These are phyloP conservation scores for Nudaria mundana DNA, from an alignment of 2,888 invertebrate genomes.

Conservation along the genomic window DNA sequence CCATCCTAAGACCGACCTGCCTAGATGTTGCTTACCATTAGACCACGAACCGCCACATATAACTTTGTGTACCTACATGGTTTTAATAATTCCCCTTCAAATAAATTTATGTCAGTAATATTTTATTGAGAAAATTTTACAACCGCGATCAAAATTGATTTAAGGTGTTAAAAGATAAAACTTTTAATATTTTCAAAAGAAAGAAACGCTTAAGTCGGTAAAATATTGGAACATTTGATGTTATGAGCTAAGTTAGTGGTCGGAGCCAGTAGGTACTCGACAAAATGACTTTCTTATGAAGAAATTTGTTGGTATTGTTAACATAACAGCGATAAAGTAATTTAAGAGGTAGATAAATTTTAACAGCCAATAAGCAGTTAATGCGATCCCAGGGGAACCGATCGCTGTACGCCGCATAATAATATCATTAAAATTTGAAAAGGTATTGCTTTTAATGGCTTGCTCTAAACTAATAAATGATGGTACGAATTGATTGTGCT, in stretches of 20 bases:
- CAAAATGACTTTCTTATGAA: conserved; percentile 56
- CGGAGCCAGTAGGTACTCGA: conserved; percentile 30
- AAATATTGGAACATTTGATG: conserved; percentile 55
- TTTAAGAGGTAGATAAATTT: conserved; percentile 69
- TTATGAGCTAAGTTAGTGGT: conserved; percentile 50
- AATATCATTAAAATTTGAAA: conserved; percentile 60
- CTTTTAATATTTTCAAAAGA: conserved; percentile 35
- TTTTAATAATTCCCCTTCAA: too few relatives aligned
- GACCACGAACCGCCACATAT: too few relatives aligned
- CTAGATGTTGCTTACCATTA: too few relatives aligned
- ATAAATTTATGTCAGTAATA: background rate
- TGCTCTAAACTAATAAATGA: conserved; percentile 34
- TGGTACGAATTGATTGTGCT: conserved; percentile 20
- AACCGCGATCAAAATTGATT: conserved; percentile 33
- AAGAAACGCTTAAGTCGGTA: conserved; percentile 38
- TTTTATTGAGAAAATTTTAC: conserved; percentile 24
- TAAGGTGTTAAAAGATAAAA: conserved; percentile 29
- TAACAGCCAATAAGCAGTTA: conserved; percentile 62
- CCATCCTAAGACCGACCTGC: too few relatives aligned
- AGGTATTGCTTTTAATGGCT: conserved; percentile 47
- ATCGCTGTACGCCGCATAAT: conserved; percentile 51
- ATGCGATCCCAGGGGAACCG: conserved; percentile 53
- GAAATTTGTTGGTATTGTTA: conserved; percentile 67
- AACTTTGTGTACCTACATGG: too few relatives aligned
- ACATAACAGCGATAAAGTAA: conserved; percentile 68